Evolutionary conservation across 1,140 invertebrate genomes (phyloP).

Genomic region (Aphelenchoides besseyi): DNA sequence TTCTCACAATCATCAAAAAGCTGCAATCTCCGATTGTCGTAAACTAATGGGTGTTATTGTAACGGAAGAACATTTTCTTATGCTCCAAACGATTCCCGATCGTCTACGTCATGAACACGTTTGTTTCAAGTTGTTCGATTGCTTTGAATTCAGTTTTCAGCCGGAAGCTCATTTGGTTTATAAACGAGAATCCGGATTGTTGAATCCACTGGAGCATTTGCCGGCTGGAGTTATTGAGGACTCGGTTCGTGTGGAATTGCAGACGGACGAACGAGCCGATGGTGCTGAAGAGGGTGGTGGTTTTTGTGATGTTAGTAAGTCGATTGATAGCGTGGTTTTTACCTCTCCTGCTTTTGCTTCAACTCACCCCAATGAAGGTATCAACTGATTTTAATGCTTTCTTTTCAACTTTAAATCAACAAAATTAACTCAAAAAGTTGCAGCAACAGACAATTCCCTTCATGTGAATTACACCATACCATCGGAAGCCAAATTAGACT

Average conservation of each 20-base stretch:
- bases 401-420: slow-evolving; percentile 17
- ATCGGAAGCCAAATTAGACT: slow-evolving; percentile 54
- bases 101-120: slow-evolving; percentile 46
- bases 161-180: slow-evolving; percentile 52
- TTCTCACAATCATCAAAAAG: slow-evolving; percentile 46
- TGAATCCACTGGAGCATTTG: slow-evolving; percentile 49
- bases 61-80: slow-evolving; percentile 56
- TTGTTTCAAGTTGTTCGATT: background rate
- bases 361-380: background rate
- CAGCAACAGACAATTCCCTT: background rate
- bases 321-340: slow-evolving; percentile 29
- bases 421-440: background rate
- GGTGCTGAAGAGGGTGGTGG: slow-evolving; percentile 33
- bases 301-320: slow-evolving; percentile 60
- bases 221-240: slow-evolving; percentile 28
- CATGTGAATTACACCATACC: slow-evolving; percentile 59
- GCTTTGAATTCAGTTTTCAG: slow-evolving; percentile 17
- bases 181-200: slow-evolving; percentile 46
- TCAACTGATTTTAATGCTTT: slow-evolving; percentile 20
- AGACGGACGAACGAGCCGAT: slow-evolving; percentile 23
- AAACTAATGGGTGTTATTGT: slow-evolving; percentile 56
- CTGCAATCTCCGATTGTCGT: slow-evolving; percentile 58
- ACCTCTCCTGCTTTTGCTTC: slow-evolving; percentile 18
- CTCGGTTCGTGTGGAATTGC: slow-evolving; percentile 29
- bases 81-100: slow-evolving; percentile 58